phyloP scores from a whole-genome alignment of 1,140 invertebrate genomes.

The Yoshiicerus persimilis region DNA sequence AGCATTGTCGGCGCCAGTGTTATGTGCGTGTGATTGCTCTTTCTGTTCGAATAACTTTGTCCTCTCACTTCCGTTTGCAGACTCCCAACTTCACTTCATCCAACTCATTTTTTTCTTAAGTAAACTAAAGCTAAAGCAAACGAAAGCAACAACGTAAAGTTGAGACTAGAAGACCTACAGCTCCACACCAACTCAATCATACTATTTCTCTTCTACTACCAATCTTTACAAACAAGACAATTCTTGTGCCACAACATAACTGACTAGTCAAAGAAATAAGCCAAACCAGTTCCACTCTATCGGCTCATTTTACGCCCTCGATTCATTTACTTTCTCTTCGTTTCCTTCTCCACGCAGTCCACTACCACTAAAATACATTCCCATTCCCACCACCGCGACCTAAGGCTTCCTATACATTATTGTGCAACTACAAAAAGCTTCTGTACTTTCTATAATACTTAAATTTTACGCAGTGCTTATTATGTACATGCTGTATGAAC shows the following conservation, averaged over 20 bases:
- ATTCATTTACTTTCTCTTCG: slow-evolving; percentile 18
- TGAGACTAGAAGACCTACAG: neutral
- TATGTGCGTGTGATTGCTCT: slow-evolving; percentile 25
- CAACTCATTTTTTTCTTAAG: neutral
- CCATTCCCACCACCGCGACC: neutral
- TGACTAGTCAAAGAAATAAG: neutral
- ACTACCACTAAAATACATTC: neutral
- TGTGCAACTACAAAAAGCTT: no score
- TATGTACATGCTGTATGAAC: no score
- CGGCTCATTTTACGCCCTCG: neutral
- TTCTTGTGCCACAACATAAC: neutral
- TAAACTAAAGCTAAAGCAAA: neutral
- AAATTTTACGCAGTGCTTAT: no score
- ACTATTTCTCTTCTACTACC: neutral
- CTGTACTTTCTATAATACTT: no score
- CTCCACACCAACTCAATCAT: neutral
- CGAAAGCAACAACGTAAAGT: neutral
- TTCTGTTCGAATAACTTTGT: slow-evolving; percentile 18
- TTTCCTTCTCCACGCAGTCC: slow-evolving; percentile 6
- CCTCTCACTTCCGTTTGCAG: slow-evolving; percentile 13
- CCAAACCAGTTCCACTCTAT: neutral
- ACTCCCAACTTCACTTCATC: neutral
- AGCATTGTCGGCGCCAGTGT: slow-evolving; percentile 3
- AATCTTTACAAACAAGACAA: neutral
- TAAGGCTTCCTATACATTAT: neutral